Evolutionary conservation across 2,888 invertebrate genomes (phyloP), one percentile per base, ranked within the genome.

Genomic region (Panzeria rudis): DNA sequence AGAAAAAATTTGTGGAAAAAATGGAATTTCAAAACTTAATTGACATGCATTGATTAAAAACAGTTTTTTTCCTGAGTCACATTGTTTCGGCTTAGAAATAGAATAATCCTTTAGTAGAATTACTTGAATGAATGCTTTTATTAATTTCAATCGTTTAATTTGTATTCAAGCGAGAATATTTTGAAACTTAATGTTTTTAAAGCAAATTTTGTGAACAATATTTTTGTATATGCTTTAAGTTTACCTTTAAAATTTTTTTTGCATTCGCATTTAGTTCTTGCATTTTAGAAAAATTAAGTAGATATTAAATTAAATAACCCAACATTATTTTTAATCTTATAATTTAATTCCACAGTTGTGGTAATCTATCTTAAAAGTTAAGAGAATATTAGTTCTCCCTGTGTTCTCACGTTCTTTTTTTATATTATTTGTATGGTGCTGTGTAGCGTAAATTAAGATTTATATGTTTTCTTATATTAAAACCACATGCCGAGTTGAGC

Each of bases 401-500:
- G 23, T 44, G 13, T 25, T 17, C 25, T 47, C 59, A 32, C 7
- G 3, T 20, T 23, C 15, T 20, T 17, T 8, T 38, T 7, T 41
- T 11, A 5, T 56, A 25, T 29, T 44, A 25, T 38, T 56, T 62
- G 4, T 11, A 11, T 47, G 59, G 38, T 23, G 13, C 35, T 61
- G 17, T 61, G 25, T 68, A 52, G 38, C 41, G 50, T 71, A 61
- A 80, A 61, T 80, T 68, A 23, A 77, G 77, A 82, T 78, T 85
- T 85, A 85, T 85, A 72, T 66, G 38, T 75, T 82, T 82, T 64
- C 56, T 75, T 79, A 85, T 82, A 82, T 82, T 71, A 78, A 85
- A 82, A 41, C 85, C 85, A 85, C 85, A 85, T 78, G 85, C 75
- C 47, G 81, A 69, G 84, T 64, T 82, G n/a, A 69, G 62, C 68